These are phyloP conservation scores for Brenthis ino DNA, from an alignment of 2,888 invertebrate genomes.

Conservation along the genomic window DNA sequence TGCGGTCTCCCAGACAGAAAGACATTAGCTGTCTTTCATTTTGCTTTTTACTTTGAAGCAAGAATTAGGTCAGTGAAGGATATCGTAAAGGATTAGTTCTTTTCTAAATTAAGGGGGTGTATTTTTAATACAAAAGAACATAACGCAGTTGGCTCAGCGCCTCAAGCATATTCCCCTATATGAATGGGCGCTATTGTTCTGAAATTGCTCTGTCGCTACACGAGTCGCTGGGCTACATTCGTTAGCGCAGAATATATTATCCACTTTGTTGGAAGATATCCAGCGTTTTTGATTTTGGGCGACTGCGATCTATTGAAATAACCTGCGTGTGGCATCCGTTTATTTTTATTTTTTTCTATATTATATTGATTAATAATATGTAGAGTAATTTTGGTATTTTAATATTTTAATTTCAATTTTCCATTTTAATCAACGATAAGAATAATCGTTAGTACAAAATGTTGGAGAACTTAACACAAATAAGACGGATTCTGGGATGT, in stretches of 20 bases:
- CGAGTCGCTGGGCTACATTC: slow-evolving; percentile 28
- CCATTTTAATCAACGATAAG: no score
- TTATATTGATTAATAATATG: no score
- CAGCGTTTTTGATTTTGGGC: slow-evolving; percentile 27
- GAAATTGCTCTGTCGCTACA: slow-evolving; percentile 22
- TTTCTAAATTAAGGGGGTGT: slow-evolving; percentile 18
- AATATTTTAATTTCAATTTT: no score
- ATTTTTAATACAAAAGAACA: slow-evolving; percentile 27
- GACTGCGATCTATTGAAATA: slow-evolving; percentile 15
- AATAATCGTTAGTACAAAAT: not conserved
- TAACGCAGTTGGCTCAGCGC: slow-evolving; percentile 15
- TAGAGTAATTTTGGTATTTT: no score
- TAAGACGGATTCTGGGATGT: not conserved
- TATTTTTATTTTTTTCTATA: not conserved
- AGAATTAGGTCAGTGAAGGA: slow-evolving; percentile 21
- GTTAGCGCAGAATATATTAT: slow-evolving; percentile 35
- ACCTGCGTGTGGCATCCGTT: slow-evolving; percentile 3
- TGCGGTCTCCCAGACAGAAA: slow-evolving; percentile 14
- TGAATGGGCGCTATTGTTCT: slow-evolving; percentile 26
- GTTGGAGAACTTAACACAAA: not conserved
- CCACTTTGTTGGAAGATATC: slow-evolving; percentile 33
- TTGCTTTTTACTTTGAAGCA: slow-evolving; percentile 15
- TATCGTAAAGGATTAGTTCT: slow-evolving; percentile 19
- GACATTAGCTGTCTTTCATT: slow-evolving; percentile 3
- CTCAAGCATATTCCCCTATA: slow-evolving; percentile 25